phyloP scores from a whole-genome alignment of 2,797 vertebrate species.

The Lateolabrax maculatus region DNA sequence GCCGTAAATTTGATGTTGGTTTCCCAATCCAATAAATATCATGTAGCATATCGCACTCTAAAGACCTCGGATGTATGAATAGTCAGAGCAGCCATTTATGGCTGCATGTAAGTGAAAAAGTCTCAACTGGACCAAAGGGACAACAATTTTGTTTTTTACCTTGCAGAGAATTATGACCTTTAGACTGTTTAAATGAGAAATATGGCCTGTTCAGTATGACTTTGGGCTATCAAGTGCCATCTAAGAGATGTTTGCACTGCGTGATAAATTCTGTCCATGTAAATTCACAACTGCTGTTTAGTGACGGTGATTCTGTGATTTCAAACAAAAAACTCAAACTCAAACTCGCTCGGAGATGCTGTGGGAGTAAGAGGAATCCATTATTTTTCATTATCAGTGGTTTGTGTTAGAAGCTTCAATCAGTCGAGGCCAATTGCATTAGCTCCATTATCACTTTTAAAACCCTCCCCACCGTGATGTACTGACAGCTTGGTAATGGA shows the following conservation, averaged over 20 bases:
- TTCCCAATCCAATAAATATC: slow-evolving; percentile 44
- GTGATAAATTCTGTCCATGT: too few relatives aligned
- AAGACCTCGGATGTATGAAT: slow-evolving; percentile 17
- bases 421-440: not conserved
- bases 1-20: slow-evolving; percentile 38
- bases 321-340: too few relatives aligned
- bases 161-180: too few relatives aligned
- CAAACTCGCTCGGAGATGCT: not conserved
- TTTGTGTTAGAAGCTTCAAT: not conserved
- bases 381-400: not conserved
- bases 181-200: too few relatives aligned
- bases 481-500: slow-evolving; percentile 10
- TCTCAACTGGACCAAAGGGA: not conserved
- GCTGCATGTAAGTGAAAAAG: not conserved
- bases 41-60: slow-evolving; percentile 17
- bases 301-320: too few relatives aligned
- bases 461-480: not conserved
- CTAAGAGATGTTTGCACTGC: too few relatives aligned
- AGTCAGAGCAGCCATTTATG: slow-evolving; percentile 11
- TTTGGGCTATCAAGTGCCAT: too few relatives aligned
- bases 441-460: slow-evolving; percentile 3
- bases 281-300: too few relatives aligned
- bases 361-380: not conserved
- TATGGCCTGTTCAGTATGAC: too few relatives aligned
- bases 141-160: not conserved